Conservation (phyloP, 2,113 vertebrate genomes). For the Apodemus speciosus region DNA sequence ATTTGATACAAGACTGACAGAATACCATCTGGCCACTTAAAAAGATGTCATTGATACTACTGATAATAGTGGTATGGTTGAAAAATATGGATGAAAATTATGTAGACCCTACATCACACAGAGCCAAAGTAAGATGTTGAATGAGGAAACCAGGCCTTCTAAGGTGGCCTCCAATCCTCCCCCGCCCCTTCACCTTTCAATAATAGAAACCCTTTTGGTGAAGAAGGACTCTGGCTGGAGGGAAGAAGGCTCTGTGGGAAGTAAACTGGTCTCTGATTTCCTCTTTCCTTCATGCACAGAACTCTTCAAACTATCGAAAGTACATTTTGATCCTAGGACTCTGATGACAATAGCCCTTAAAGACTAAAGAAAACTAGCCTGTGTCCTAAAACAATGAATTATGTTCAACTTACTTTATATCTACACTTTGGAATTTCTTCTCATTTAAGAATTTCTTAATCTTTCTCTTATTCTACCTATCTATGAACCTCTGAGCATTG, state of each 20-base stretch:
- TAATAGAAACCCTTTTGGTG: neutral
- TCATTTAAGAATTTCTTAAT: neutral
- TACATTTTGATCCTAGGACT: neutral
- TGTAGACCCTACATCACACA: neutral
- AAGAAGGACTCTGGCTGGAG: neutral
- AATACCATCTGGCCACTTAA: neutral
- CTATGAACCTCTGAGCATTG: neutral
- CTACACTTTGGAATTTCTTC: neutral
- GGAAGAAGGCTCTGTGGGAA: conserved; percentile 14
- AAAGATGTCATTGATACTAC: neutral
- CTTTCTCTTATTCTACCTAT: neutral
- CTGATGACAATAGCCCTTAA: neutral
- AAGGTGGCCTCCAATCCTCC: neutral
- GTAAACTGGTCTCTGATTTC: neutral
- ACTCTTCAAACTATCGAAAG: conserved; percentile 6
- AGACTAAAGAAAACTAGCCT: neutral
- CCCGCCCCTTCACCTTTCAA: neutral
- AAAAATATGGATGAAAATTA: neutral
- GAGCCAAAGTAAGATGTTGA: neutral
- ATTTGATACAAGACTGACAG: neutral
- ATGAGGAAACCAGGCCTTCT: neutral
- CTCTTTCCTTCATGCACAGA: neutral
- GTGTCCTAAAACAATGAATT: neutral
- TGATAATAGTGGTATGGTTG: neutral
- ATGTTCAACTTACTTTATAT: neutral